Conservation (phyloP, 37 sponge, comb jelly and placozoan genomes). For the Axinella damicornis region DNA sequence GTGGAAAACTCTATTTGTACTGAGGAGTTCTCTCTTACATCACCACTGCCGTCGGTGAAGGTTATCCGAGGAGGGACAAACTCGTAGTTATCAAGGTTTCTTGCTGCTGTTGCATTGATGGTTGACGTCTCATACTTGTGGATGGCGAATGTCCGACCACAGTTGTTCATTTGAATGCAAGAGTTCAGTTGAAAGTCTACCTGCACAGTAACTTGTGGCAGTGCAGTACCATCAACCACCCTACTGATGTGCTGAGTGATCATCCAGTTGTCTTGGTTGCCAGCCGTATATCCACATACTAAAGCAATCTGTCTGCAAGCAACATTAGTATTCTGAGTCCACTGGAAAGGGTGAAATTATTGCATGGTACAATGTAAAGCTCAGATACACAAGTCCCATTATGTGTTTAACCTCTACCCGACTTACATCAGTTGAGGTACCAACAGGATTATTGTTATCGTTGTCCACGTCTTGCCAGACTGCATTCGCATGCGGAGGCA, state of each 20-base stretch:
- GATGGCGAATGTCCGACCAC: background rate
- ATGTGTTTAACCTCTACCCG: no score
- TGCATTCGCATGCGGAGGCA: background rate
- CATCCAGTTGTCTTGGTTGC: slow-evolving; percentile 37
- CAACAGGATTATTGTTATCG: slow-evolving; percentile 11
- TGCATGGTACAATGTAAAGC: no score
- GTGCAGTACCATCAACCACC: slow-evolving; percentile 8
- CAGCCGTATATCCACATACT: slow-evolving; percentile 10
- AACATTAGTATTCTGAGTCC: slow-evolving; percentile 4
- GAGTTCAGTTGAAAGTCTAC: slow-evolving; percentile 1
- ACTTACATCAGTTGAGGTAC: no score
- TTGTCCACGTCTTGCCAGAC: slow-evolving; percentile 30
- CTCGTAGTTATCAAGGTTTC: slow-evolving; percentile 7
- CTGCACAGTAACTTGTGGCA: slow-evolving; percentile 29
- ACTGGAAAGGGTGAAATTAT: slow-evolving; percentile 4
- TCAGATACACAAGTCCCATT: no score
- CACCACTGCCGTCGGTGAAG: no score
- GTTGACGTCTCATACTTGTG: slow-evolving; percentile 25
- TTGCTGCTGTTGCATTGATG: background rate
- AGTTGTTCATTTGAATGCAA: slow-evolving; percentile 4
- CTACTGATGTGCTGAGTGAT: slow-evolving; percentile 53
- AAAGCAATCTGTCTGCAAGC: background rate
- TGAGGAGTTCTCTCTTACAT: background rate
- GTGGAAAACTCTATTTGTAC: background rate
- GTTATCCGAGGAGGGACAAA: no score